Conservation (phyloP, 2,888 invertebrate species). For the Drosophila borborema region DNA sequence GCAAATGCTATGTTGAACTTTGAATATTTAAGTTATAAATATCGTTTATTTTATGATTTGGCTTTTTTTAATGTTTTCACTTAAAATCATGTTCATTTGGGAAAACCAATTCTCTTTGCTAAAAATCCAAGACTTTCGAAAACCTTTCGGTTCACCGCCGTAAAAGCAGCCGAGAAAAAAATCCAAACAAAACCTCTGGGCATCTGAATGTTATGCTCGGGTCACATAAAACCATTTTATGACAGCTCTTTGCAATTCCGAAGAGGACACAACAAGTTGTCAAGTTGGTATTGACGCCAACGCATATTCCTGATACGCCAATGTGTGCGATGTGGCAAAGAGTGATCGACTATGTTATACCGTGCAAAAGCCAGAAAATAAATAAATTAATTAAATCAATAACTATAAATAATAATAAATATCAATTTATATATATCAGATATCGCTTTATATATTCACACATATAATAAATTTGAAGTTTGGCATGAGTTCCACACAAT, state of each 20-base stretch:
- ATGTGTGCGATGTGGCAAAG: rapidly evolving
- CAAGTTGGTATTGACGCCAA: slow-evolving; percentile 23
- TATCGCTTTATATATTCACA: no score
- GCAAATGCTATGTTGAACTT: background rate
- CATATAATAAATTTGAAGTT: no score
- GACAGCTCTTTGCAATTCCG: slow-evolving; percentile 34
- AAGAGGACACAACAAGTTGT: slow-evolving; percentile 15
- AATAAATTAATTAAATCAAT: no score
- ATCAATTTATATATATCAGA: no score
- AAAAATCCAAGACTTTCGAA: background rate
- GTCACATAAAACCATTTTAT: slow-evolving; percentile 51
- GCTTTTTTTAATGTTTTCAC: background rate
- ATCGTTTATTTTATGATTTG: background rate
- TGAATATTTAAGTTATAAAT: background rate
- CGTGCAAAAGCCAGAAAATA: background rate
- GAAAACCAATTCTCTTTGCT: background rate
- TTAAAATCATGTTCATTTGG: background rate
- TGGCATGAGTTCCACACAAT: no score
- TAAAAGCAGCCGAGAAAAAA: background rate
- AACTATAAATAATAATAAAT: no score
- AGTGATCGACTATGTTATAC: background rate
- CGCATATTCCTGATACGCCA: slow-evolving; percentile 1
- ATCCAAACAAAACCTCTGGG: slow-evolving; percentile 5
- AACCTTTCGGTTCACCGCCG: slow-evolving; percentile 26
- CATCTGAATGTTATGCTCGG: slow-evolving; percentile 19